phyloP scores from a whole-genome alignment of 2,113 vertebrate species.

The mouse (Mus musculus) region DNA sequence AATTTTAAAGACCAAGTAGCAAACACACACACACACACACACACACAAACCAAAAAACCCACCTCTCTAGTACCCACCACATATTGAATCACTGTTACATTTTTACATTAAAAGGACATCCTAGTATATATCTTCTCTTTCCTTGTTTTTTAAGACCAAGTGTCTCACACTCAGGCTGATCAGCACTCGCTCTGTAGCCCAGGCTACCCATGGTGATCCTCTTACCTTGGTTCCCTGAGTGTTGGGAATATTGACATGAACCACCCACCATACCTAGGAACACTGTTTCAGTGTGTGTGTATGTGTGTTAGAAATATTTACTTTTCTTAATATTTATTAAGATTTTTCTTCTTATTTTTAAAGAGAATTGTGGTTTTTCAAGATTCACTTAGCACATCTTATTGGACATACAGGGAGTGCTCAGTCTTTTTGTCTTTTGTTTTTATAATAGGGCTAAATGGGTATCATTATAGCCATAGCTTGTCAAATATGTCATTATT shows the following conservation, averaged over 20 bases:
- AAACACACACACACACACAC: no score
- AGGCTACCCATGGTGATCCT: not conserved
- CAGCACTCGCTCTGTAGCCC: not conserved
- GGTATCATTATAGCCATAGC: not conserved
- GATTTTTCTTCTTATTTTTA: slow-evolving; percentile 35
- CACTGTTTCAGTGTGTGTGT: not conserved
- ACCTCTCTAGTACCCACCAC: not conserved
- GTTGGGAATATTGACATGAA: no score
- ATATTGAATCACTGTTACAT: not conserved
- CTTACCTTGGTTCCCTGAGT: not conserved
- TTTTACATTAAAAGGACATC: not conserved
- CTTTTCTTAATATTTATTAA: slow-evolving; percentile 29
- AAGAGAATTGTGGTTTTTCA: not conserved
- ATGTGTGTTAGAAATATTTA: not conserved
- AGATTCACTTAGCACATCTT: not conserved
- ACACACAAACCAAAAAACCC: no score
- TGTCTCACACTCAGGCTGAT: not conserved
- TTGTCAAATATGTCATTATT: not conserved
- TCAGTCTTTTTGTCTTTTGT: slow-evolving; percentile 27
- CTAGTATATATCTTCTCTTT: not conserved
- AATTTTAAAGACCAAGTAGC: not conserved
- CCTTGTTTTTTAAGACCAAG: not conserved
- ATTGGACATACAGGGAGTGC: not conserved
- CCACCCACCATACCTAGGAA: no score
- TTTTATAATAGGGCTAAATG: not conserved